phyloP scores from a whole-genome alignment of 2,797 vertebrate genomes.

The Lagodon rhomboides region DNA sequence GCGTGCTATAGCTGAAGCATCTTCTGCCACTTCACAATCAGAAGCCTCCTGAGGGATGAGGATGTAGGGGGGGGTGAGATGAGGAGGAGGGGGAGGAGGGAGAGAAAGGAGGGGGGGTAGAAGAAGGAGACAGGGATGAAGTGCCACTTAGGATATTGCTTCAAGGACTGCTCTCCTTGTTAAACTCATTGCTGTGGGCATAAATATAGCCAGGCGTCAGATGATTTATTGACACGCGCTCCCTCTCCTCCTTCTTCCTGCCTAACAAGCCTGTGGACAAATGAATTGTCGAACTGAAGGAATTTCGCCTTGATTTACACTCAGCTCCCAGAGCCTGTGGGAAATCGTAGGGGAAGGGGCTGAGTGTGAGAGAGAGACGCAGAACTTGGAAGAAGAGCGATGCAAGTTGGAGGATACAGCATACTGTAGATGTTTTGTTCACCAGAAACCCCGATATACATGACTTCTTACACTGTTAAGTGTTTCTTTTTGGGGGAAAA shows the following conservation, averaged over 20 bases:
- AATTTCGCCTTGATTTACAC: conserved; percentile 81
- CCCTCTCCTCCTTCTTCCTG: conserved; percentile 75
- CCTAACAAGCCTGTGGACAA: conserved; percentile 83
- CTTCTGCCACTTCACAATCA: conserved; percentile 80
- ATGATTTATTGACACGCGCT: conserved; percentile 83
- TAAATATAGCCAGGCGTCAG: conserved; percentile 79
- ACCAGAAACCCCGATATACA: conserved; percentile 11
- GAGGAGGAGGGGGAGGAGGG: conserved; percentile 30
- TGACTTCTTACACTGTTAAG: neutral
- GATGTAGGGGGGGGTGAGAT: conserved; percentile 9
- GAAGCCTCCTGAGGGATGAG: conserved; percentile 68
- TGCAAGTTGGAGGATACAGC: neutral
- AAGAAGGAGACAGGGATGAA: conserved; percentile 79
- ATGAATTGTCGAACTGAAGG: conserved; percentile 79
- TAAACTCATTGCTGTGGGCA: conserved; percentile 82
- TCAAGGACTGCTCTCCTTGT: conserved; percentile 82
- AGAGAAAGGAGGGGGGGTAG: neutral
- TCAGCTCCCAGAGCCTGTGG: conserved; percentile 59
- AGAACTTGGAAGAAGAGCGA: conserved; percentile 11
- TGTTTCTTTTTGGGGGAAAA: neutral
- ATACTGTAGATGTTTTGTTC: conserved; percentile 19
- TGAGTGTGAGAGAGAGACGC: conserved; percentile 17
- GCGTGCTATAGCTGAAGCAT: conserved; percentile 54
- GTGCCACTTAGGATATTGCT: conserved; percentile 87
- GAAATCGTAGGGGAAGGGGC: conserved; percentile 45